Evolutionary conservation across 2,797 vertebrate species (phyloP), one percentile per base, ranked within the genome.

Genomic region (Astyanax mexicanus): DNA sequence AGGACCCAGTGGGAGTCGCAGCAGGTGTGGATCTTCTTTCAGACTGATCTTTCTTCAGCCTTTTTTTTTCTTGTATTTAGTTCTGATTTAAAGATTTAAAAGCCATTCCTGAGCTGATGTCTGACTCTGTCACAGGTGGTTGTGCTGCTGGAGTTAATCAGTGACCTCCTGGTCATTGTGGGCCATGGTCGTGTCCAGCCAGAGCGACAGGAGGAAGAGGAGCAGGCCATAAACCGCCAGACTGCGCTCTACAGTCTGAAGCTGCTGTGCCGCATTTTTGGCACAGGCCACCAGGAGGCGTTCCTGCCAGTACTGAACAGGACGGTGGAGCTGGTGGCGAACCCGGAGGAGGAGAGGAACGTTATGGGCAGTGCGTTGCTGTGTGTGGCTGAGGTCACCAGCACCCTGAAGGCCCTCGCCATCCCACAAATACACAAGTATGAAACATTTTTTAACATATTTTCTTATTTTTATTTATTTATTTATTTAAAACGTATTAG

Each of bases 241-340:
- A 98, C 96, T 0, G 97, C 98, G 6, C 90, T 99, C 42, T 98
- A 95, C 84, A 96, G 95, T 73, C 92, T 99, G 32, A 99, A 98
- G 81, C 92, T 99, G 51, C 90, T 99, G 1, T 98, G 98, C 83
- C 97, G 93, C 88, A 92, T 88, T 68, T 97, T 99, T 8, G 97
- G 97, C 65, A 35, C 89, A 0, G 74, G 67, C 80, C 93, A 95
- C 79, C 91, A 90, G 60, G 74, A 89, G 1, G 80, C 83, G 0
- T 98, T 99, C 49, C 75, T 95, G 9, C 92, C 94, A 0, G 95
- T 98, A 57, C 89, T 99, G 80, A 89, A 60, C 72, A 81, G 74
- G 3, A 85, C 90, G 0, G 83, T 96, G 73, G 91, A 93, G 10
- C 79, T 99, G 0, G 86, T 96, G 37, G 83, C 77, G 25, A 84